Percentiles rank a stretch among this genome's conserved stretches.
These are phyloP conservation scores for Sebastes aleutianus DNA, from an alignment of 2,797 vertebrate genomes.

Conservation along the genomic window DNA sequence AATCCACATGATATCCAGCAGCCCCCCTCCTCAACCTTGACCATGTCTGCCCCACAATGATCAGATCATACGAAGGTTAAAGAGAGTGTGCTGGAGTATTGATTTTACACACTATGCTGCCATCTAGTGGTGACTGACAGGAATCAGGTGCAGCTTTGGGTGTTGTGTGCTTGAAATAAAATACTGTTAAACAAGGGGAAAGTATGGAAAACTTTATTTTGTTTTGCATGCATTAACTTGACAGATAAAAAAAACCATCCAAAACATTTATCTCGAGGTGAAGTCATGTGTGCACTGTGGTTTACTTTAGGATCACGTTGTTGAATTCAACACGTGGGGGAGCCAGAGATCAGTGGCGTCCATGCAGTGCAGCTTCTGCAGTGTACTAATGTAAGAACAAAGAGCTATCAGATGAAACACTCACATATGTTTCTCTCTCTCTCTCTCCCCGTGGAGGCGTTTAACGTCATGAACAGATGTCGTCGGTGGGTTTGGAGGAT, in stretches of 20 bases:
- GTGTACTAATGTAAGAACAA: background rate
- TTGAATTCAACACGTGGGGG: constrained; percentile 28
- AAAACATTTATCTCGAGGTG: background rate
- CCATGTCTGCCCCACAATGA: background rate
- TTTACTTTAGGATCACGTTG: background rate
- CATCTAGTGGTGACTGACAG: constrained; percentile 65
- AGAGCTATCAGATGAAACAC: background rate
- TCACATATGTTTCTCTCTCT: background rate
- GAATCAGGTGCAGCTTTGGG: background rate
- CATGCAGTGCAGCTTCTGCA: background rate
- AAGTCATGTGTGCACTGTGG: background rate
- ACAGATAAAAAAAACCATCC: background rate
- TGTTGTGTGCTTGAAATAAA: background rate
- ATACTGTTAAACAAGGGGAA: background rate
- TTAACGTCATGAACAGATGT: constrained; percentile 4
- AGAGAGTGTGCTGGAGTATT: background rate
- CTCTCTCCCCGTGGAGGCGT: background rate
- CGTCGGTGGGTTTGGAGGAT: background rate
- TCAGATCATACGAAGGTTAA: background rate
- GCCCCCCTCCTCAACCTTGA: constrained; percentile 43
- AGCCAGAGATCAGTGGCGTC: constrained; percentile 37
- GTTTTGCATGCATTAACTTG: background rate
- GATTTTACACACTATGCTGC: constrained; percentile 44
- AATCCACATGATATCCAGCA: constrained; percentile 66
- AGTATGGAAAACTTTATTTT: background rate